Conservation (phyloP, 2,888 invertebrate species). For the Villa cingulata region DNA sequence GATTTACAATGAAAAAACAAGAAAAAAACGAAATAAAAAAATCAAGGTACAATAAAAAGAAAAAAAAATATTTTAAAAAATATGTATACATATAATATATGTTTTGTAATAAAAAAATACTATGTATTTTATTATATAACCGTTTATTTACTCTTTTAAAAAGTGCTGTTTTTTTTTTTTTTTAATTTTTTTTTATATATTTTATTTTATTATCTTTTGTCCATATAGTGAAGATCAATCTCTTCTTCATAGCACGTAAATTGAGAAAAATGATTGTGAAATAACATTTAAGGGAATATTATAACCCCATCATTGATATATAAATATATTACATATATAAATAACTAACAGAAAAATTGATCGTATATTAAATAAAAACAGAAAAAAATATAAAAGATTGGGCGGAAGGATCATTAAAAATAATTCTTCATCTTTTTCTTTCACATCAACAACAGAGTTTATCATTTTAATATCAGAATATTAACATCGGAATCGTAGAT, state of each 20-base stretch:
- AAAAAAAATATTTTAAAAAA: neutral
- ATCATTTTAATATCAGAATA: too few species aligned
- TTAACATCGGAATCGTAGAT: constrained; percentile 5
- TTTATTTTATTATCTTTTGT: too few species aligned
- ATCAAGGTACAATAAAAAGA: neutral
- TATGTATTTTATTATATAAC: neutral
- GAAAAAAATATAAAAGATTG: neutral
- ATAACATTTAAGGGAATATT: constrained; percentile 2
- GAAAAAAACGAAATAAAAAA: neutral
- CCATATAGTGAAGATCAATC: constrained; percentile 5
- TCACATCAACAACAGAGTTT: constrained; percentile 1
- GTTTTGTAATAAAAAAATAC: too few species aligned
- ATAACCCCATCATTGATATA: too few species aligned
- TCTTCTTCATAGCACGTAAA: constrained; percentile 4
- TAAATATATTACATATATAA: too few species aligned
- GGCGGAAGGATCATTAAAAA: constrained; percentile 10
- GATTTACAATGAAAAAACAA: too few species aligned
- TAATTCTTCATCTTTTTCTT: constrained; percentile 5
- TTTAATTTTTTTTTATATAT: neutral
- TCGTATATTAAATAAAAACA: neutral
- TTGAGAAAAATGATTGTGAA: constrained; percentile 9
- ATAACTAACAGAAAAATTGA: neutral
- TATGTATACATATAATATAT: too few species aligned
- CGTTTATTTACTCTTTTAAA: neutral
- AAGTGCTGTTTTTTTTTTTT: neutral